Conservation (phyloP, 37 sponge, comb jelly and placozoan genomes). For the Spongia lamella region DNA sequence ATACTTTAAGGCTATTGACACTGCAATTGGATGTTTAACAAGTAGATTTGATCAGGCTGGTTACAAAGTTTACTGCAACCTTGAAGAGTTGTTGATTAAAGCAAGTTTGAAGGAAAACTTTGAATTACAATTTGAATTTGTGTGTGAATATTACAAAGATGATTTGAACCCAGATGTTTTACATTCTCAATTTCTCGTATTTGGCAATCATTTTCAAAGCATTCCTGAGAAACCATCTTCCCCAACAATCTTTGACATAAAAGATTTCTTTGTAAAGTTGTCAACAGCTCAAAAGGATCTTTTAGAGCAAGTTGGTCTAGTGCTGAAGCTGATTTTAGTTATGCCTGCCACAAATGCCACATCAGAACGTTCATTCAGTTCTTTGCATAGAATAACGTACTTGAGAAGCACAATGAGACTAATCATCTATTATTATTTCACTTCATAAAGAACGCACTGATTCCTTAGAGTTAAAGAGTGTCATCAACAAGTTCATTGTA, state of each 20-base stretch:
- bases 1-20: too few relatives aligned
- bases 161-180: neutral
- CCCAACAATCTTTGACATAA: slow-evolving; percentile 31
- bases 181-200: slow-evolving; percentile 21
- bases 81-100: too few relatives aligned
- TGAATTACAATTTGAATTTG: slow-evolving; percentile 9
- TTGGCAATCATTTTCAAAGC: slow-evolving; percentile 12
- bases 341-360: slow-evolving; percentile 75
- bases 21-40: too few relatives aligned
- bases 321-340: slow-evolving; percentile 39
- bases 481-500: too few relatives aligned
- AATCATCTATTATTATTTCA: slow-evolving; percentile 50
- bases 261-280: slow-evolving; percentile 16
- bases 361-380: slow-evolving; percentile 62
- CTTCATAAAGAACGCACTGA: slow-evolving; percentile 46
- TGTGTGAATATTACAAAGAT: slow-evolving; percentile 35
- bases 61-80: too few relatives aligned
- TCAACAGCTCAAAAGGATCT: slow-evolving; percentile 7
- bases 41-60: too few relatives aligned
- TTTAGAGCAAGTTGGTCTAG: slow-evolving; percentile 17
- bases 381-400: slow-evolving; percentile 51
- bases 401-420: slow-evolving; percentile 49
- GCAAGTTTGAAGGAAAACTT: too few relatives aligned
- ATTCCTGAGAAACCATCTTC: neutral
- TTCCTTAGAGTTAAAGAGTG: too few relatives aligned